Conservation (phyloP, 2,113 vertebrate genomes). For the Canis aureus region DNA sequence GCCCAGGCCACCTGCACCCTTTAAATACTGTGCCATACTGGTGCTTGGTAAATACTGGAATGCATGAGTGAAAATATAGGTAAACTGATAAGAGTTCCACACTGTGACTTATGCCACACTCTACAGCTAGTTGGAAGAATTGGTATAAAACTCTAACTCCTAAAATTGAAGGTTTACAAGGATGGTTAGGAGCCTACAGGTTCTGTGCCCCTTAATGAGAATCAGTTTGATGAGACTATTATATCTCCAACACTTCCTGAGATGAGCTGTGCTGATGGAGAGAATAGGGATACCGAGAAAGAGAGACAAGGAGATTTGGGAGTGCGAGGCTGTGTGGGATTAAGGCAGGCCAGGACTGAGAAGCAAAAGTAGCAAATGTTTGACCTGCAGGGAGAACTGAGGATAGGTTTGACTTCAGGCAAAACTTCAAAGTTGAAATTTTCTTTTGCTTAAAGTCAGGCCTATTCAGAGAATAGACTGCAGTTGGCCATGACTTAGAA, state of each 20-base stretch:
- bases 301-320: background rate
- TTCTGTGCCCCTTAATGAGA: background rate
- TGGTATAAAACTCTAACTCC: background rate
- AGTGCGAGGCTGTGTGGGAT: background rate
- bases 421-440: background rate
- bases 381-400: background rate
- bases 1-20: background rate
- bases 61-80: background rate
- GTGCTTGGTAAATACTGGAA: background rate
- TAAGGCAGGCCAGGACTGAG: background rate
- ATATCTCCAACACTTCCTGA: background rate
- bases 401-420: background rate
- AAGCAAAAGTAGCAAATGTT: background rate
- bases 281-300: background rate
- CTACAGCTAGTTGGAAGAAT: background rate
- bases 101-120: background rate
- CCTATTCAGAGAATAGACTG: background rate
- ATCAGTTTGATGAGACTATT: background rate
- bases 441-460: conserved; percentile 7
- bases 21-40: background rate
- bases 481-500: background rate
- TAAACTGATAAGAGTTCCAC: background rate
- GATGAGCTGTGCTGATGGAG: background rate
- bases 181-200: background rate
- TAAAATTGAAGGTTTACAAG: background rate